Conservation (phyloP, 1,140 invertebrate genomes). For the Drosophila kikkawai region DNA sequence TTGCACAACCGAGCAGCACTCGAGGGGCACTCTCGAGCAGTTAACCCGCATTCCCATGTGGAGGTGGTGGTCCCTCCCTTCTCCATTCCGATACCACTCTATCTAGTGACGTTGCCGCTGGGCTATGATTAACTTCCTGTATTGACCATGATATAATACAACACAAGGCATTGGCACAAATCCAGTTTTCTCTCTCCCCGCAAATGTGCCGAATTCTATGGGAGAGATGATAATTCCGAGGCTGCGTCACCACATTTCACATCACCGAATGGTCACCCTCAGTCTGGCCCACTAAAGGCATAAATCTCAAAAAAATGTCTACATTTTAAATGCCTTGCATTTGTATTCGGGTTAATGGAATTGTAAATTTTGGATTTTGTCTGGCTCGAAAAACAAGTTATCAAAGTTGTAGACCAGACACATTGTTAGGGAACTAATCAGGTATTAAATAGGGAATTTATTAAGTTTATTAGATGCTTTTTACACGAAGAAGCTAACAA, state of each 20-base stretch:
- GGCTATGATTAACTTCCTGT: conserved; percentile 32
- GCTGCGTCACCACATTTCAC: conserved; percentile 14
- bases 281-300: conserved; percentile 1
- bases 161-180: conserved; percentile 12
- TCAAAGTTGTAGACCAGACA: conserved; percentile 6
- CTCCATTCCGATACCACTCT: not conserved
- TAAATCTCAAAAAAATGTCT: conserved; percentile 6
- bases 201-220: conserved; percentile 1
- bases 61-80: not conserved
- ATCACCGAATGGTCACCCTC: conserved; percentile 4
- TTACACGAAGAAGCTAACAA: not conserved
- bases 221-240: not conserved
- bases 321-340: conserved; percentile 13
- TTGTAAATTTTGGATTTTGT: conserved; percentile 8
- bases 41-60: conserved; percentile 32
- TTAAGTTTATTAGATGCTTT: not conserved
- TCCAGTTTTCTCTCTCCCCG: conserved; percentile 15
- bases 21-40: not conserved
- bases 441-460: not conserved
- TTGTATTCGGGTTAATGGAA: conserved; percentile 16
- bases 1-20: conserved; percentile 33
- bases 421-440: conserved; percentile 1
- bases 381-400: conserved; percentile 12
- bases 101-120: conserved; percentile 37
- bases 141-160: not conserved